Base-by-base conservation (phyloP, 2,113 vertebrate species). In the Prietella phreatophila region DNA sequence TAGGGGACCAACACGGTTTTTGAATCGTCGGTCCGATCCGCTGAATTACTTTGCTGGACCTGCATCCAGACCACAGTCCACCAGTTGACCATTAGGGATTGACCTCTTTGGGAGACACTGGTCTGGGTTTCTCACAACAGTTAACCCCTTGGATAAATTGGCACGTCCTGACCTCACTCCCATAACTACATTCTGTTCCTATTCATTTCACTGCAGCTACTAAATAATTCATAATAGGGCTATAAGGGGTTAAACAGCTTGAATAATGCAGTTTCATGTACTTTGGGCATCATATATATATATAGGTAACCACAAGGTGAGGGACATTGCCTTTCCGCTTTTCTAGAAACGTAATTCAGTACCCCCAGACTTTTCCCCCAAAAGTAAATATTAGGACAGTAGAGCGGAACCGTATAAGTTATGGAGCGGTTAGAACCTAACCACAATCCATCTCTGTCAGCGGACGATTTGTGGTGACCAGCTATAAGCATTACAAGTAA, bases 371-470 rank as follows among this genome's bases (percentile, higher is more conserved):
- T 60, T 82, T 82, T 15, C 5, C 1, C 22, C 15, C 7, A 15
- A 82, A 82, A 39, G 80, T 82, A 82, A 82, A 82, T 58, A 58
- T 82, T 82, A 60, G 80, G 80, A 82, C 55, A 82, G 53, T 60
- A 22, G 80, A 82, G 80, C 0, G 80, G 30, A 82, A 60, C 60
- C 10, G 55, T 60, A 36, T 60, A 60, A 82, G 39, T 82, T 60
- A 82, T 82, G 55, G 22, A 82, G 56, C 80, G 60, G 55, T 36
- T 82, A 56, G 27, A 56, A 80, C n/a, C 47, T n/a, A 79, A 79
- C 79, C 79, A 58, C 30, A 60, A 81, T 81, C 53, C 55, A 36
- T 81, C 53, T 56, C n/a, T 25, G 79, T 60, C 79, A 82, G 55
- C 60, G 30, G 55, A 60, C 78, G 15, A 33, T 80, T 30, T 55